A percentile compares a stretch with the other conserved stretches of the same genome.
phyloP scores from a whole-genome alignment of 2,113 vertebrate species.

The Steatornis caripensis region DNA sequence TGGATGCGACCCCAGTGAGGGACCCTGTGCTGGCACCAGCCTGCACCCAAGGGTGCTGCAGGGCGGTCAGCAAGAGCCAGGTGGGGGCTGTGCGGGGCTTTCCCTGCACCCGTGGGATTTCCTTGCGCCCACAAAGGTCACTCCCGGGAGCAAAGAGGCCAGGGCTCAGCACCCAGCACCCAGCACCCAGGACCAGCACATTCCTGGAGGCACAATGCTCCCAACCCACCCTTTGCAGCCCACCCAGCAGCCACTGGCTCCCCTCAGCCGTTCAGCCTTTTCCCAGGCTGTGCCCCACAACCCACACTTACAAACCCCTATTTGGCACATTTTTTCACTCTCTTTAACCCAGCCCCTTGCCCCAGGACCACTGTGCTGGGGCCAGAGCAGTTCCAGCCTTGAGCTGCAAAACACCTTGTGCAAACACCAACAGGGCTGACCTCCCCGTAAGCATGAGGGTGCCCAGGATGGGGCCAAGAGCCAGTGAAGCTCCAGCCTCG shows the following conservation, averaged over 20 bases:
- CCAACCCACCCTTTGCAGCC: not conserved
- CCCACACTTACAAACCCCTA: not conserved
- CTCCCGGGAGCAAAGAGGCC: rapidly evolving
- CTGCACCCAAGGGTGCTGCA: not conserved
- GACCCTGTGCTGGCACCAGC: not conserved
- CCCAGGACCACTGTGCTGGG: not conserved
- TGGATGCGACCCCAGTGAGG: too few relatives aligned
- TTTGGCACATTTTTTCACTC: not conserved
- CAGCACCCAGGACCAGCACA: not conserved
- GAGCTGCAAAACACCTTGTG: not conserved
- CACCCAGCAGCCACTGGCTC: not conserved
- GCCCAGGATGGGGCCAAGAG: not conserved
- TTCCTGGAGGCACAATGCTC: not conserved
- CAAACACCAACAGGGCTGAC: rapidly evolving
- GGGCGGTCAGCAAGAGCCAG: not conserved
- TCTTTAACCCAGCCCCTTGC: not conserved
- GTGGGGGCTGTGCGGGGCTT: not conserved
- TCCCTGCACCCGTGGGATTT: not conserved
- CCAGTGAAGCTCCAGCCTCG: not conserved
- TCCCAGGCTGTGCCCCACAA: not conserved
- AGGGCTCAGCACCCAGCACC: not conserved
- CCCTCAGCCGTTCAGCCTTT: not conserved
- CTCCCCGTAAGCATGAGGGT: rapidly evolving
- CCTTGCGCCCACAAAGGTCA: not conserved
- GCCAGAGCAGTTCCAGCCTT: not conserved